A percentile compares a stretch with the other conserved stretches of the same genome.
Evolutionary conservation across 1,140 invertebrate species (phyloP).

Genomic region (Drosophila ananassae): DNA sequence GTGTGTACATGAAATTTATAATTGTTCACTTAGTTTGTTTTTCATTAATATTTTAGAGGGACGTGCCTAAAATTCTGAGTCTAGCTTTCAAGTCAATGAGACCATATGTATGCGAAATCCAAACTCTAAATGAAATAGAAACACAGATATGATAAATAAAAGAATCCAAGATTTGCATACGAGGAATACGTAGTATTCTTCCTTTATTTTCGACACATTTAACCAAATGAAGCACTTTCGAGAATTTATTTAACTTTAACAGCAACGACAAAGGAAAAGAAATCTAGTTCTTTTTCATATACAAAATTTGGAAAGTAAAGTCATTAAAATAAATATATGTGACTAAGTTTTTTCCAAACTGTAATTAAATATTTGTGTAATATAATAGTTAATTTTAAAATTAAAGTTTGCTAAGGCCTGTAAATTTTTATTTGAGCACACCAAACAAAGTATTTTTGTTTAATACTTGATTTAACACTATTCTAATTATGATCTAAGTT

Average conservation of each 20-base stretch:
- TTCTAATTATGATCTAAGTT: neutral
- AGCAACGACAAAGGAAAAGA: neutral
- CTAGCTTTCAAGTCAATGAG: conserved; percentile 20
- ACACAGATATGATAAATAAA: conserved; percentile 8
- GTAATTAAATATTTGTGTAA: too few relatives aligned
- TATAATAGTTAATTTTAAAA: neutral
- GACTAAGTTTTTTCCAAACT: too few relatives aligned
- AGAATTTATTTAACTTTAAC: conserved; percentile 1
- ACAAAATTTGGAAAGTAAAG: neutral
- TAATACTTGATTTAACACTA: neutral
- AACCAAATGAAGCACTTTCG: neutral
- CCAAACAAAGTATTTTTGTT: neutral
- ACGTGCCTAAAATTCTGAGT: conserved; percentile 41
- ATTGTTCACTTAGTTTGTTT: conserved; percentile 31
- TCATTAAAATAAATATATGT: too few relatives aligned
- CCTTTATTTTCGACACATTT: conserved; percentile 3
- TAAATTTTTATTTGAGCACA: too few relatives aligned
- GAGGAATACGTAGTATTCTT: conserved; percentile 1
- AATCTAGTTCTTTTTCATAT: neutral
- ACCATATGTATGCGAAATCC: conserved; percentile 26
- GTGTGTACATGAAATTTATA: conserved; percentile 35
- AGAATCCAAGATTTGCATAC: conserved; percentile 19
- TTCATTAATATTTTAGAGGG: conserved; percentile 38
- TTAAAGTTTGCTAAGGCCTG: neutral
- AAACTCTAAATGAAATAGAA: conserved; percentile 1